Percentiles rank a stretch among this genome's conserved stretches.
Evolutionary conservation across 2,888 invertebrate genomes (phyloP).

Genomic region (Nowickia ferox): DNA sequence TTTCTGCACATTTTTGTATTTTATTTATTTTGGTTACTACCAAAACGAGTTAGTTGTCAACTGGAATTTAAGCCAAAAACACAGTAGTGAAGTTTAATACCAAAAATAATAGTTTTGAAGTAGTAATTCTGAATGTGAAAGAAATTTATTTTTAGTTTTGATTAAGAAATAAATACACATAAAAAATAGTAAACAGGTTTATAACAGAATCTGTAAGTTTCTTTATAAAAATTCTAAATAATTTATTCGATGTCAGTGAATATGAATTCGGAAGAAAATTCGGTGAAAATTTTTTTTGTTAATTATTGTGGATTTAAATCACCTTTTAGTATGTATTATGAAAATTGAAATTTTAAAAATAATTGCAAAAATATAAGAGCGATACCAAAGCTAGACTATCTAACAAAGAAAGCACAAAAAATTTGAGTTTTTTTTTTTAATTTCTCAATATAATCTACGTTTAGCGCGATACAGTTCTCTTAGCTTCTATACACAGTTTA

Average conservation of each 20-base stretch:
- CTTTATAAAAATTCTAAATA: neutral
- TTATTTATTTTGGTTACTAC: slow-evolving; percentile 71
- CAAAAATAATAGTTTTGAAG: too few relatives aligned
- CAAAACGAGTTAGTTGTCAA: slow-evolving; percentile 58
- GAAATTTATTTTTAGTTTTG: neutral
- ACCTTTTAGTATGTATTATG: too few relatives aligned
- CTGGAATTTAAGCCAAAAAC: slow-evolving; percentile 61
- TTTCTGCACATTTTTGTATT: slow-evolving; percentile 24
- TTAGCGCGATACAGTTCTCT: too few relatives aligned
- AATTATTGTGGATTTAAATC: too few relatives aligned
- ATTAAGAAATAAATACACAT: slow-evolving; percentile 56
- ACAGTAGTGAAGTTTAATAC: slow-evolving; percentile 23
- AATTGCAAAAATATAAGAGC: too few relatives aligned
- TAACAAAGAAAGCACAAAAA: too few relatives aligned
- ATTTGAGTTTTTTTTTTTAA: too few relatives aligned
- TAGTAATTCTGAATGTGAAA: neutral
- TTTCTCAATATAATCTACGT: too few relatives aligned
- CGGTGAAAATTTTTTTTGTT: too few relatives aligned
- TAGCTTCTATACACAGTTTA: too few relatives aligned
- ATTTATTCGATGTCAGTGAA: neutral
- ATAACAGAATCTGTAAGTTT: slow-evolving; percentile 73
- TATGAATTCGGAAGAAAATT: neutral
- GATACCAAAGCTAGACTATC: too few relatives aligned
- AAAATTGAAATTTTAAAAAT: too few relatives aligned
- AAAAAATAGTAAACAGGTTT: slow-evolving; percentile 68